These are phyloP conservation scores for Acanthopleura granulata DNA, from an alignment of 2,888 invertebrate genomes.

Conservation along the genomic window DNA sequence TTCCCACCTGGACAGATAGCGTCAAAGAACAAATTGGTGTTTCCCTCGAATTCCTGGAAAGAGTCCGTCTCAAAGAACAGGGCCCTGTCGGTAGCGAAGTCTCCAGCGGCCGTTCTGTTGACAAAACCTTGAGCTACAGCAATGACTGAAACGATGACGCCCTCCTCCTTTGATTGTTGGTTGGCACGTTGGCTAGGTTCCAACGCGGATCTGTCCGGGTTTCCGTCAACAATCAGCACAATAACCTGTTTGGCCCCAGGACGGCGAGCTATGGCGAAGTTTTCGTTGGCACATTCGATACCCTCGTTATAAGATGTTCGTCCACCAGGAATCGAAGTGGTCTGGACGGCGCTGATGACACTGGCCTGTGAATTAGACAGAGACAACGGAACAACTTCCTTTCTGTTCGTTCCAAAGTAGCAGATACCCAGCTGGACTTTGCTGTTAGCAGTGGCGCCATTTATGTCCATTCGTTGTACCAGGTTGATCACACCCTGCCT, in stretches of 20 bases:
- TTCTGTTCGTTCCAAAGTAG: not conserved
- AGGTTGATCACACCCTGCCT: not conserved
- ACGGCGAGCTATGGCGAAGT: not conserved
- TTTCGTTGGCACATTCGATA: not conserved
- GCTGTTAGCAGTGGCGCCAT: not conserved
- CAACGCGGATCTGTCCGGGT: not conserved
- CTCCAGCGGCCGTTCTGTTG: not conserved
- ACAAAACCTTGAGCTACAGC: not conserved
- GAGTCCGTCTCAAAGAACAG: not conserved
- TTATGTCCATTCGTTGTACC: conserved; percentile 2
- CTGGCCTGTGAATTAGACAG: not conserved
- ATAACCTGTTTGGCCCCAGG: not conserved
- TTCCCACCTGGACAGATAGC: not conserved
- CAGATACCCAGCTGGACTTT: conserved; percentile 15
- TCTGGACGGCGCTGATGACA: not conserved
- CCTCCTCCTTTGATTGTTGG: not conserved
- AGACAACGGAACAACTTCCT: not conserved
- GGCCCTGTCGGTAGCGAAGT: not conserved
- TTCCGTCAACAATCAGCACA: conserved; percentile 9
- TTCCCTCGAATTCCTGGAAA: not conserved
- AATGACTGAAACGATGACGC: not conserved
- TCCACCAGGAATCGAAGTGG: not conserved
- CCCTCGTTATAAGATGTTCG: not conserved
- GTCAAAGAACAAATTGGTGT: not conserved
- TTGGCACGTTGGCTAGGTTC: not conserved